phyloP scores from a whole-genome alignment of 2,797 vertebrate genomes.

The Huso huso region DNA sequence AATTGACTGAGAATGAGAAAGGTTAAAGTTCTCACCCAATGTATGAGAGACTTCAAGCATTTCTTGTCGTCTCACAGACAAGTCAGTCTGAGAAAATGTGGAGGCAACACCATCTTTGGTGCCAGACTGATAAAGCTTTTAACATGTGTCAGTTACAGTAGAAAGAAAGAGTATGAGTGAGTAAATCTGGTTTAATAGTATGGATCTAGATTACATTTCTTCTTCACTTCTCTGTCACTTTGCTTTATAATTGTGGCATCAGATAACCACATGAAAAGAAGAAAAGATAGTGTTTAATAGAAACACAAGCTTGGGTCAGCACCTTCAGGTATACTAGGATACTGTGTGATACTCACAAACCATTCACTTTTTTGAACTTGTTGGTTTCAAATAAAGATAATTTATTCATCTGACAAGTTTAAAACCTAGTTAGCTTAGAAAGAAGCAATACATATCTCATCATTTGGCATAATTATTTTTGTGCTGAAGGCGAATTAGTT shows the following conservation, averaged over 20 bases:
- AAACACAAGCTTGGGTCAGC: conserved; percentile 16
- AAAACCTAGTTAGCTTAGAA: no score
- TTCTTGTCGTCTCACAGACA: conserved; percentile 37
- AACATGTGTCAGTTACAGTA: conserved; percentile 46
- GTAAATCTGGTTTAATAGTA: conserved; percentile 31
- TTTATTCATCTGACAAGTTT: no score
- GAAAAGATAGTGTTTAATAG: conserved; percentile 19
- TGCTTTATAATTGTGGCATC: neutral
- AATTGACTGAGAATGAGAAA: conserved; percentile 31
- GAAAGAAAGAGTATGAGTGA: conserved; percentile 20
- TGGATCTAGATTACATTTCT: conserved; percentile 20
- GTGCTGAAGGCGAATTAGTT: no score
- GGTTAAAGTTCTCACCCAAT: conserved; percentile 41
- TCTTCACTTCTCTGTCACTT: conserved; percentile 12
- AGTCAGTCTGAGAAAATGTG: conserved; percentile 39
- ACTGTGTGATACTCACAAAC: no score
- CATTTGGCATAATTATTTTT: no score
- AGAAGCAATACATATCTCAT: no score
- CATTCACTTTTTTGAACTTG: no score
- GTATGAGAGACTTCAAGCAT: conserved; percentile 28
- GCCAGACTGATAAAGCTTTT: conserved; percentile 51
- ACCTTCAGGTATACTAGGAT: conserved; percentile 14
- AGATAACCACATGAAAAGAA: conserved; percentile 18
- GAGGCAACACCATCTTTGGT: conserved; percentile 39
- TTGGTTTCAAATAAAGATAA: no score